Evolutionary conservation across 2,888 invertebrate species (phyloP), one percentile per base, ranked within the genome.

Genomic region (Onthophagus sagittarius): DNA sequence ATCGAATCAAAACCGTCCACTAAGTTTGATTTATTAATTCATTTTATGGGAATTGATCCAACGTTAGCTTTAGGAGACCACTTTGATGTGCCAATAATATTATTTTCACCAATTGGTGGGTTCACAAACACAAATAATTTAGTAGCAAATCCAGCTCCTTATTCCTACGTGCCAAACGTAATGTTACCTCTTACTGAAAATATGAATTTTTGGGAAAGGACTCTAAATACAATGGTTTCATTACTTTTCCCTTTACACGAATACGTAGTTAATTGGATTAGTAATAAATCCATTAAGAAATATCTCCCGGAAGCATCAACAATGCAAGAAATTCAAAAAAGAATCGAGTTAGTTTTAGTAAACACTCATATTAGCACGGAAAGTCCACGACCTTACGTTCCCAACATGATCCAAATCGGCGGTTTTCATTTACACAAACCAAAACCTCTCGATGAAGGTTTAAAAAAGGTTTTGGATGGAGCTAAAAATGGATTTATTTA

Each of bases 151-250:
- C 79, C 82, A 0, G 76, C 77, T 31, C 80, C 81, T 14, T 81
- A 78, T 15, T 77, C 83, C 0, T 83, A 81, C 70, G 80, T 83
- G 11, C 82, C 82, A 0, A 77, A 79, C 69, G 65, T 76, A 69
- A 75, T 81, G 53, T 71, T 78, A 39, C 69, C 75, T 5, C 79
- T 78, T 53, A 76, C 78, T 1, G 80, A 80, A 70, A 76, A 79
- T 70, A 84, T 84, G 84, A 79, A 72, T 7, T 82, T 84, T 65
- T 62, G 76, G 9, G 78, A 83, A 75, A 76, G 84, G 32, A 32
- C 78, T 1, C 63, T 76, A 33, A 84, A 84, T 73, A 79, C 81
- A 0, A 1, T 76, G 4, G 71, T 73, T 9, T 23, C 78, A 9
- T 23, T 71, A 62, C 0, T 65, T 5, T 15, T 71, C 1, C 15